phyloP scores from a whole-genome alignment of 2,113 vertebrate species.

The Maccullochella peelii region DNA sequence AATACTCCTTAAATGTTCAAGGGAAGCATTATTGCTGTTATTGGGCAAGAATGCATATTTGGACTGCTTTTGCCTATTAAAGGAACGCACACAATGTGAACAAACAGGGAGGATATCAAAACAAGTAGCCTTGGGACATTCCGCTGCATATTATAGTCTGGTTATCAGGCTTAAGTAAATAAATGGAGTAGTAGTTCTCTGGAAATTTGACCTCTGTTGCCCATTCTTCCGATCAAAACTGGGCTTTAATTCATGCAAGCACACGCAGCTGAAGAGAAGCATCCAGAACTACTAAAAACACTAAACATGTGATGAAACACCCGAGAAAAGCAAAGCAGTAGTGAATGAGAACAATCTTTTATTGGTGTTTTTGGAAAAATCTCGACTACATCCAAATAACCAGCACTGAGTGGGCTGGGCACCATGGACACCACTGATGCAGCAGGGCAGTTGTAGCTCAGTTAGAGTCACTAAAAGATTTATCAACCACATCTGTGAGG shows the following conservation, averaged over 20 bases:
- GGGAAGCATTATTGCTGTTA: background rate
- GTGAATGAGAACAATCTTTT: constrained; percentile 84
- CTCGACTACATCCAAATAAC: constrained; percentile 83
- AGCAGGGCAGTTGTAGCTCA: constrained; percentile 79
- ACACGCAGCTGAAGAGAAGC: background rate
- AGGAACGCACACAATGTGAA: constrained; percentile 58
- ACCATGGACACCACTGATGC: constrained; percentile 80
- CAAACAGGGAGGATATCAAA: constrained; percentile 46
- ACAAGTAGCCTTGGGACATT: constrained; percentile 23
- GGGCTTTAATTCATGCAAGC: constrained; percentile 1
- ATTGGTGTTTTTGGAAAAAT: constrained; percentile 82
- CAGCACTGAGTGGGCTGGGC: constrained; percentile 77
- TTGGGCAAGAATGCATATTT: constrained; percentile 37
- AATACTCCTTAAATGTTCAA: constrained; percentile 14
- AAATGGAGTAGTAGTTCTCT: background rate
- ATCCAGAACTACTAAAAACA: background rate
- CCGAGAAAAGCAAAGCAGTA: constrained; percentile 30
- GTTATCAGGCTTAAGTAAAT: constrained; percentile 14
- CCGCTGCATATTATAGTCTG: constrained; percentile 14
- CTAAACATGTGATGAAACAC: constrained; percentile 11
- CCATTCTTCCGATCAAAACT: background rate
- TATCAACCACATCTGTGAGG: constrained; percentile 78
- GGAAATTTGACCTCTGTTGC: constrained; percentile 11
- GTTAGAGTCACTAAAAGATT: constrained; percentile 79
- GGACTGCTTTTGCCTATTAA: constrained; percentile 16